Evolutionary conservation across 37 sponge, comb jelly and placozoan species (phyloP), one percentile per base, ranked within the genome.

Genomic region (Oopsacas minuta): DNA sequence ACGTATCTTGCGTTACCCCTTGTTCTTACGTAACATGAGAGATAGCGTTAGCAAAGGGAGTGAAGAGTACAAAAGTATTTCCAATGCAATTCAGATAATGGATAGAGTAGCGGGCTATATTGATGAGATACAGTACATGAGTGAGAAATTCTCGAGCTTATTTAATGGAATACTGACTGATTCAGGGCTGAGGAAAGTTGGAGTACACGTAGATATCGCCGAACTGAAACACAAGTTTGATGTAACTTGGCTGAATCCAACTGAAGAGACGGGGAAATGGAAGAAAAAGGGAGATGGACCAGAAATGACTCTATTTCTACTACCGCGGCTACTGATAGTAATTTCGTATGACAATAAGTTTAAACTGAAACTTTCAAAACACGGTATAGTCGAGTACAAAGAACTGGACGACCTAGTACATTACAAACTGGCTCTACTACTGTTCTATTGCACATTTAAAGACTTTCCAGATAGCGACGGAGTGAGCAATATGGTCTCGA

Each of bases 251-350:
- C 86, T 94, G 46, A 94, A 91, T 83, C 90, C 90, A 0, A 23
- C 52, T 10, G 88, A 86, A 12, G 94, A 87, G 39, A 37, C 32
- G 49, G 82, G 84, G 20, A 90, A 85, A 25, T 87, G 89, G 0
- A 88, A 87, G 89, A 91, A 87, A 87, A 94, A 94, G 84, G 94
- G 94, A 0, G 88, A 91, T 36, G 94, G 94, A 37, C 94, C 94
- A 37, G 82, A 52, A 0, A 39, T 88, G 38, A 61, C 75, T 25
- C 75, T 61, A n/a, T 61, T 61, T n/a, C 30, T 61, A 61, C 28
- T 61, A 32, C 75, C 75, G 20, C 75, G 75, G 3, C 1, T 61
- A 12, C 28, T 61, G 22, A 61, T 61, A 32, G 75, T 61, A 5
- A 61, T 61, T 25, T 61, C 75, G 1, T 61, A 61, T 34, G 75